Evolutionary conservation across 2,113 vertebrate species (phyloP), one percentile per base, ranked within the genome.

Genomic region (Reinhardtius hippoglossoides): DNA sequence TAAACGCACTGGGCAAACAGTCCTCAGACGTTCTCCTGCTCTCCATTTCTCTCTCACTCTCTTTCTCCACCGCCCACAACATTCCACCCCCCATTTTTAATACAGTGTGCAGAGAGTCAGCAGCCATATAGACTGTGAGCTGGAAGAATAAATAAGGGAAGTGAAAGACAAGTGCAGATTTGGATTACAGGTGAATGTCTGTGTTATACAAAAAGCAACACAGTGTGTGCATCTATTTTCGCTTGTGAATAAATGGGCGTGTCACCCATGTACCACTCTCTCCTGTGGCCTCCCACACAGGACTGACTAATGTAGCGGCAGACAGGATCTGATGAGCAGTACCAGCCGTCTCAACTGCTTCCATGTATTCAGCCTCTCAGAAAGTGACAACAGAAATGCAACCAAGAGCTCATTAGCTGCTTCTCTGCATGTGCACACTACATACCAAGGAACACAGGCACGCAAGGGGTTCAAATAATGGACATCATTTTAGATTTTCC

Each of bases 1-100:
- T 98, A 98, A 98, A 97, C 77, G 94, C 93, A 91, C 93, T 95
- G 93, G 89, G 95, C 95, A 96, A 96, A 96, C 94, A 95, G 93
- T 93, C 87, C 93, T 94, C 88, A 88, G 84, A 92, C 81, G 81
- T 73, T 88, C 80, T 71, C 84, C 84, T 69, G 81, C 87, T 86
- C 87, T 88, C 92, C 84, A 93, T 89, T 89, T 93, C 92, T 81
- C 76, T 75, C 84, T 67, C 83, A 8, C 85, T 71, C 72, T 71
- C 68, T 59, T 74, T 56, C 75, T 61, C 83, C 63, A 48, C 76
- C 71, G 56, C 71, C 65, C 83, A 44, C 75, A 72, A 57, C 76
- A 67, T 78, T 80, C 80, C 79, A 56, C 62, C 77, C 73, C 76
- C 52, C 76, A 42, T 60, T 95, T 93, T 92, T 84, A 86, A 88